Evolutionary conservation across 64 coral and sea anemone species (phyloP).

Genomic region (Pocillopora verrucosa): DNA sequence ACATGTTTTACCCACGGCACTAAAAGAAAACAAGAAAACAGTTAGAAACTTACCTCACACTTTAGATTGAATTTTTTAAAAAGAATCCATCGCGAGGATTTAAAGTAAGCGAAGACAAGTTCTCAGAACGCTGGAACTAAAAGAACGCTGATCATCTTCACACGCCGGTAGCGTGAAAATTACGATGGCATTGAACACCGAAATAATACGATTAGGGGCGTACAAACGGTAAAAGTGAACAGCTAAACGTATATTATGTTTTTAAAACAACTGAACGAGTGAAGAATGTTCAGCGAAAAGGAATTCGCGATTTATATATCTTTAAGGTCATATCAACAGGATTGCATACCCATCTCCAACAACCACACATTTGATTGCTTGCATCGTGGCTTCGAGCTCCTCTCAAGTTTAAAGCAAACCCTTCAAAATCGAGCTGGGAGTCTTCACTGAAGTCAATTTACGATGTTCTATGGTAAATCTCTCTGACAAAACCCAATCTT

Average conservation of each 20-base stretch:
- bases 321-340: neutral
- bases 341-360: conserved; percentile 83
- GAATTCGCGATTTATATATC: neutral
- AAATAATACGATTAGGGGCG: conserved; percentile 29
- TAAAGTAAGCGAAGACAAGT: neutral
- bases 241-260: neutral
- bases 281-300: neutral
- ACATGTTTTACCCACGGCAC: conserved; percentile 97
- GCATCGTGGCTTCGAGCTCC: conserved; percentile 64
- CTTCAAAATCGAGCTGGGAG: neutral
- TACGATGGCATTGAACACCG: conserved; percentile 6
- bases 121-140: neutral
- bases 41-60: conserved; percentile 14
- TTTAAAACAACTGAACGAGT: neutral
- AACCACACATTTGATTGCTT: conserved; percentile 95
- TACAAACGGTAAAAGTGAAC: neutral
- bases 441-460: neutral
- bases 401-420: conserved; percentile 40
- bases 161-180: conserved; percentile 8
- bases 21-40: conserved; percentile 38
- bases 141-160: neutral
- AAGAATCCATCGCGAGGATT: neutral
- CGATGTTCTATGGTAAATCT: neutral
- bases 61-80: neutral
- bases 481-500: conserved; percentile 2